Conservation (phyloP, 2,113 vertebrate species). For the Antennarius striatus region DNA sequence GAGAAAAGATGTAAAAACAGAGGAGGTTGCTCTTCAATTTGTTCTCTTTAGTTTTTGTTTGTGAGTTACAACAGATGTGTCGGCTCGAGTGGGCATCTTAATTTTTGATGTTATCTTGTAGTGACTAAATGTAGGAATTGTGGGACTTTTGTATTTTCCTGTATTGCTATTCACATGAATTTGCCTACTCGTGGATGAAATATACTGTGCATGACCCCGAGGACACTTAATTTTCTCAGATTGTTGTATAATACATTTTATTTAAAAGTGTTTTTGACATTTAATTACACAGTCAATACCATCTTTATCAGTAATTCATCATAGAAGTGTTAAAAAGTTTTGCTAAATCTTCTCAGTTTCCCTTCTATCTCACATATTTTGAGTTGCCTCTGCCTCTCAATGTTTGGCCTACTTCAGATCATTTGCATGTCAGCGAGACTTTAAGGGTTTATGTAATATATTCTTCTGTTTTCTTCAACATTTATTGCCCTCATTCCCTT, state of each 20-base stretch:
- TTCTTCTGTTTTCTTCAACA: no score
- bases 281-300: neutral
- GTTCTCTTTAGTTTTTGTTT: neutral
- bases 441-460: no score
- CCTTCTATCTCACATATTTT: conserved; percentile 26
- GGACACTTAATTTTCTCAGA: neutral
- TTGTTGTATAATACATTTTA: no score
- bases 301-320: neutral
- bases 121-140: no score
- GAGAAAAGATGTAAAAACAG: conserved; percentile 3
- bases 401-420: conserved; percentile 1
- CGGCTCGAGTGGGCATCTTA: no score
- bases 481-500: conserved; percentile 11
- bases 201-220: neutral
- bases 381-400: conserved; percentile 19
- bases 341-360: neutral
- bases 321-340: neutral
- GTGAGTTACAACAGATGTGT: neutral
- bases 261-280: neutral
- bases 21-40: conserved; percentile 16
- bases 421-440: no score
- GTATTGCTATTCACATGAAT: no score
- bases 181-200: no score
- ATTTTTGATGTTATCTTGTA: no score
- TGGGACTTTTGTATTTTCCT: no score